Conservation (phyloP, 2,113 vertebrate species). For the Gorsachius goisagi region DNA sequence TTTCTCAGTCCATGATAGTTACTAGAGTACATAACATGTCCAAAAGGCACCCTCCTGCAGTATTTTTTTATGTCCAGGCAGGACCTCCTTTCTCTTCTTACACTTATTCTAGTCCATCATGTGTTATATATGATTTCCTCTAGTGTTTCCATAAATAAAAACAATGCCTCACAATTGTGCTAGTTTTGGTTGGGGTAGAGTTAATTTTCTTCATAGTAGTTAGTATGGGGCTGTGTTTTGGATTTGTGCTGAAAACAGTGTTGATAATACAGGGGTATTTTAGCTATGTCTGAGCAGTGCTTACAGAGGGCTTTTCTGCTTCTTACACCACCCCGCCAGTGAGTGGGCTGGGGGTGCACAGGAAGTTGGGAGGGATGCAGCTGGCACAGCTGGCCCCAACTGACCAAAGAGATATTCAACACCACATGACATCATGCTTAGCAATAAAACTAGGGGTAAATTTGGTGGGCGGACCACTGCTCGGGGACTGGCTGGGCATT, state of each 20-base stretch:
- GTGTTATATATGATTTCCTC: not conserved
- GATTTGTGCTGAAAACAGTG: not conserved
- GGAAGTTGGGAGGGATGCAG: not conserved
- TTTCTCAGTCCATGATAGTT: not conserved
- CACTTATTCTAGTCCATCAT: not conserved
- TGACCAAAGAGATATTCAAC: not conserved
- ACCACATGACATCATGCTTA: not conserved
- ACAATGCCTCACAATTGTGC: not conserved
- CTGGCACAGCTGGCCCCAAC: not conserved
- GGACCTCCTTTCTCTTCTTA: not conserved
- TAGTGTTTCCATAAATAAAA: not conserved
- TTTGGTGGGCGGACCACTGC: not conserved
- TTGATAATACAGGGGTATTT: not conserved
- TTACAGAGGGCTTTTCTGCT: not conserved
- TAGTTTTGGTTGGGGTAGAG: not conserved
- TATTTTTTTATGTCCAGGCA: not conserved
- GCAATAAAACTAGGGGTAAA: not conserved
- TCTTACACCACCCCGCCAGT: not conserved
- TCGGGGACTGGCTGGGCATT: too few species aligned
- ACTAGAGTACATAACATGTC: not conserved
- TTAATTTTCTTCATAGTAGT: not conserved
- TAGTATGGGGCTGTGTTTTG: not conserved
- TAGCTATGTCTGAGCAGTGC: not conserved
- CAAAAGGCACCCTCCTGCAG: not conserved
- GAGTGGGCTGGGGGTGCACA: not conserved